A percentile compares a stretch with the other conserved stretches of the same genome.
Conservation (phyloP, 2,113 vertebrate genomes). For the Rafetus swinhoei region DNA sequence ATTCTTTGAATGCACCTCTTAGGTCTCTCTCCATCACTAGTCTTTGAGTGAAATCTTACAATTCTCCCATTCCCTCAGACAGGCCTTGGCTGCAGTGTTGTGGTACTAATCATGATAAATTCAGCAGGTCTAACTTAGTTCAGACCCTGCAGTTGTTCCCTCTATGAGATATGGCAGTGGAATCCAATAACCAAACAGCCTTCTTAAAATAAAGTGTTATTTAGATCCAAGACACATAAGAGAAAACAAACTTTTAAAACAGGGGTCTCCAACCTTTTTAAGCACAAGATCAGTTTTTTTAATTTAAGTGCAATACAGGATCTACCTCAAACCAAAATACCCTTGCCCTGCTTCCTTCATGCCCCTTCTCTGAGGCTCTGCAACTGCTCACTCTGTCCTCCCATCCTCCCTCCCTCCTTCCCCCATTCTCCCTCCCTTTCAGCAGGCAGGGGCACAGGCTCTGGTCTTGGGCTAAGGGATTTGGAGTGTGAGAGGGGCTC, state of each 20-base stretch:
- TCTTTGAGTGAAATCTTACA: not conserved
- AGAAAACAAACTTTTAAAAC: not conserved
- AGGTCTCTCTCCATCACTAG: not conserved
- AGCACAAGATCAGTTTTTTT: no score
- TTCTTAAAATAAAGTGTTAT: conserved; percentile 31
- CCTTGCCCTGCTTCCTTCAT: no score
- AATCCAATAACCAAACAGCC: not conserved
- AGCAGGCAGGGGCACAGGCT: no score
- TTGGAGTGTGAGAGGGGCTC: no score
- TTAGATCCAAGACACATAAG: not conserved
- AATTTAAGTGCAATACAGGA: no score
- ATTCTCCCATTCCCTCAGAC: not conserved
- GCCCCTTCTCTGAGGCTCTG: no score
- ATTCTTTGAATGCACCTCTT: not conserved
- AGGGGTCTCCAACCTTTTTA: no score
- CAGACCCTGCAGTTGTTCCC: not conserved
- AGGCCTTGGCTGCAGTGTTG: conserved; percentile 2
- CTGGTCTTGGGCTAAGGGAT: no score
- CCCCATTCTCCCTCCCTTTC: no score
- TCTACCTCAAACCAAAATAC: no score
- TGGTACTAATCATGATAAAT: conserved; percentile 38
- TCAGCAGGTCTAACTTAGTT: conserved; percentile 61
- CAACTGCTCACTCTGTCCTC: no score
- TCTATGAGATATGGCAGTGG: conserved; percentile 35
- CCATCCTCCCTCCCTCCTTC: no score